These are phyloP conservation scores for Mythimna lalbum DNA, from an alignment of 2,888 invertebrate genomes.

Conservation along the genomic window DNA sequence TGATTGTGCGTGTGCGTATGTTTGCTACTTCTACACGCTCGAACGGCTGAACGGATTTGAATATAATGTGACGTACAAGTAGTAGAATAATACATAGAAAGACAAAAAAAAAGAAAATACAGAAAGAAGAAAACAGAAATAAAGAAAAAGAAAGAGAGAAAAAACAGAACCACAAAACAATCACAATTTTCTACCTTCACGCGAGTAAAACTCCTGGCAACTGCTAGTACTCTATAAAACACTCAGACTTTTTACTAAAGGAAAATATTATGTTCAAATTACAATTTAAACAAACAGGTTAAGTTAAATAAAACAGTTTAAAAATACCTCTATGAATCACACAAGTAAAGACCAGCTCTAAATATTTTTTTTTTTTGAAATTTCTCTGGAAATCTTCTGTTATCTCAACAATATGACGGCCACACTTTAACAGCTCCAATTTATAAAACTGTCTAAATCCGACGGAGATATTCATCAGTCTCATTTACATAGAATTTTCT, in stretches of 20 bases:
- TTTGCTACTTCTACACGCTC: too few species aligned
- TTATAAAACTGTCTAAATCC: conserved; percentile 47
- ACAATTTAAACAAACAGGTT: not conserved
- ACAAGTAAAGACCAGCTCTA: not conserved
- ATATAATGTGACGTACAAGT: too few species aligned
- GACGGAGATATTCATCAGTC: conserved; percentile 45
- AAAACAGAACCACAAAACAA: too few species aligned
- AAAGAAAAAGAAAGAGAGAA: too few species aligned
- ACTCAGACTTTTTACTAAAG: not conserved
- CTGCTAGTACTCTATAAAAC: too few species aligned
- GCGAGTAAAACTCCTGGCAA: too few species aligned
- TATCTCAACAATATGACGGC: conserved; percentile 16
- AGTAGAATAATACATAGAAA: too few species aligned
- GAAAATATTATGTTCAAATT: not conserved
- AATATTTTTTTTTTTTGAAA: conserved; percentile 7
- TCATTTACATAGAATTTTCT: conserved; percentile 29
- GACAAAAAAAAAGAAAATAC: too few species aligned
- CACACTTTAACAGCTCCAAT: conserved; percentile 34
- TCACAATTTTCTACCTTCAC: too few species aligned
- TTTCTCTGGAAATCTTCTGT: not conserved
- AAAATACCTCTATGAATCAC: not conserved
- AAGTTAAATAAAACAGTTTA: not conserved
- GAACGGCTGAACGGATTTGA: too few species aligned
- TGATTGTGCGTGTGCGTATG: too few species aligned
- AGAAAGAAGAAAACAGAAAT: too few species aligned